These are phyloP conservation scores for Argyresthia albistria DNA, from an alignment of 2,888 invertebrate genomes.

Conservation along the genomic window DNA sequence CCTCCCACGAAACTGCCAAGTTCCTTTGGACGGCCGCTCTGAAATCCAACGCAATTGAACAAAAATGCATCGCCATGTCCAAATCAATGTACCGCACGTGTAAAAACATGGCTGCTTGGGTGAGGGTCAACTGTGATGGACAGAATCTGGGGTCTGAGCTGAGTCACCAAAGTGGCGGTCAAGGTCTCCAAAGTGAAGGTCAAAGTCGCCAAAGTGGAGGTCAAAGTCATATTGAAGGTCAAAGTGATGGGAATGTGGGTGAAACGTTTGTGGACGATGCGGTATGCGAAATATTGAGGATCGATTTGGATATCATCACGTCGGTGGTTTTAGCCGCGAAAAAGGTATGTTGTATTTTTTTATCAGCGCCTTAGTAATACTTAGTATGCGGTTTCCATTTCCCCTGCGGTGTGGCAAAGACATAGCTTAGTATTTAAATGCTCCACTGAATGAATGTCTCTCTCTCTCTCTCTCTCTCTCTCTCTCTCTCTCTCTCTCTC, in stretches of 20 bases:
- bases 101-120: conserved; percentile 42
- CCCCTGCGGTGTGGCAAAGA: not conserved
- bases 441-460: too few relatives aligned
- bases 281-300: conserved; percentile 40
- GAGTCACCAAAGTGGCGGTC: too few relatives aligned
- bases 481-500: too few relatives aligned
- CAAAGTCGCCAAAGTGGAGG: too few relatives aligned
- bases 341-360: conserved; percentile 25
- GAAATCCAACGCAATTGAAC: conserved; percentile 47
- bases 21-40: conserved; percentile 39
- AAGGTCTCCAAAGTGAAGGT: too few relatives aligned
- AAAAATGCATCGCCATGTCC: conserved; percentile 46
- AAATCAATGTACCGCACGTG: conserved; percentile 39
- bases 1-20: conserved; percentile 38
- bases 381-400: too few relatives aligned
- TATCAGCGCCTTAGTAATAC: not conserved
- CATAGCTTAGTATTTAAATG: not conserved
- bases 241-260: too few relatives aligned
- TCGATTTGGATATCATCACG: conserved; percentile 44
- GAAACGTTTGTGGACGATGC: conserved; percentile 25
- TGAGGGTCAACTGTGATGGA: conserved; percentile 43
- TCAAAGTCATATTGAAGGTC: too few relatives aligned
- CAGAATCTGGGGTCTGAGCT: conserved; percentile 5
- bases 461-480: too few relatives aligned
- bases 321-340: conserved; percentile 55